Percentiles rank a stretch among this genome's conserved stretches.
phyloP scores from a whole-genome alignment of 2,113 vertebrate species.

The Ammodytes dubius region DNA sequence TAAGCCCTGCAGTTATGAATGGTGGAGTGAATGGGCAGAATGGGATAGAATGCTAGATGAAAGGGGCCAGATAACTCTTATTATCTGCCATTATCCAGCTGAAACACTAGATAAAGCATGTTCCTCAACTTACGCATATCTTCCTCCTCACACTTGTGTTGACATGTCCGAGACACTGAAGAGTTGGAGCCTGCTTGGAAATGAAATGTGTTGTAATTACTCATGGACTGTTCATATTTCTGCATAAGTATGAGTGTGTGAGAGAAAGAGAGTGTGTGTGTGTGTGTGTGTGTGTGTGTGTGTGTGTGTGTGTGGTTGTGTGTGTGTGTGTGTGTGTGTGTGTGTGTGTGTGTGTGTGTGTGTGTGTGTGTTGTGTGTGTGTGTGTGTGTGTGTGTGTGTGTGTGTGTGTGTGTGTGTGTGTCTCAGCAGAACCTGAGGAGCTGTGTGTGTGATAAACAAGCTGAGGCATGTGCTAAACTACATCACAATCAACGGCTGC shows the following conservation, averaged over 20 bases:
- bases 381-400: neutral
- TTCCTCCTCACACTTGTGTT: neutral
- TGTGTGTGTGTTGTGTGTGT: slow-evolving; percentile 4
- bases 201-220: neutral
- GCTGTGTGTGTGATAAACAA: slow-evolving; percentile 46
- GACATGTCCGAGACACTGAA: slow-evolving; percentile 24
- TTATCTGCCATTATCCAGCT: slow-evolving; percentile 6
- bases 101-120: slow-evolving; percentile 5
- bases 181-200: neutral
- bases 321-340: neutral
- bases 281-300: neutral
- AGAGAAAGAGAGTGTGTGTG: neutral
- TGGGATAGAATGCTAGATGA: neutral
- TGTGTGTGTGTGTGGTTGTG: neutral
- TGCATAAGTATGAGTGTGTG: slow-evolving; percentile 1
- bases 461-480: slow-evolving; percentile 64
- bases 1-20: neutral
- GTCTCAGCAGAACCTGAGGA: slow-evolving; percentile 52
- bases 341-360: neutral
- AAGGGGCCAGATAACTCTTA: neutral
- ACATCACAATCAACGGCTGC: slow-evolving; percentile 66
- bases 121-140: neutral
- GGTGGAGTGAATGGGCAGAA: neutral
- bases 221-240: neutral
- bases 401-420: neutral